These are phyloP conservation scores for Callosobruchus maculatus DNA, from an alignment of 2,888 invertebrate species.

Conservation along the genomic window DNA sequence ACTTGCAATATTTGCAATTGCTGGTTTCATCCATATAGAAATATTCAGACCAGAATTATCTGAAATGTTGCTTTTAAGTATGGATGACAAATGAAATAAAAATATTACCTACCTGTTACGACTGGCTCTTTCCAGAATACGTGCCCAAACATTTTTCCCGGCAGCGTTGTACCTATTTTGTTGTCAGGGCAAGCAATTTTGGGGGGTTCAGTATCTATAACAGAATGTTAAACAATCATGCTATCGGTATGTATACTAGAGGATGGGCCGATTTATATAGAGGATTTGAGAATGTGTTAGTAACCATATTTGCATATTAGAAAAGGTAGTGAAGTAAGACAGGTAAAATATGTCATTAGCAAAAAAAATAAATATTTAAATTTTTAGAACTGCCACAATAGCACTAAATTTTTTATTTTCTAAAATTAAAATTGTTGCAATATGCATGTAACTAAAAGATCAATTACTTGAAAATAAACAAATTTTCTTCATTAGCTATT, in stretches of 20 bases:
- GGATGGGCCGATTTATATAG: not conserved
- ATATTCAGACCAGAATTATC: conserved; percentile 60
- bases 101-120: conserved; percentile 35
- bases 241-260: not conserved
- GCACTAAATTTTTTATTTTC: too few relatives aligned
- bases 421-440: too few relatives aligned
- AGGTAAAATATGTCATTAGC: too few relatives aligned
- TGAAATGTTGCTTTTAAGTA: conserved; percentile 17
- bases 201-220: conserved; percentile 58
- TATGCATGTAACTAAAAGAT: too few relatives aligned
- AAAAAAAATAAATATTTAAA: too few relatives aligned
- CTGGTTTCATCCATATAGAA: conserved; percentile 57
- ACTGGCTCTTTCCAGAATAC: conserved; percentile 52
- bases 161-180: conserved; percentile 48
- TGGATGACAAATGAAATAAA: not conserved
- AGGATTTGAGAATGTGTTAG: too few relatives aligned
- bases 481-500: too few relatives aligned
- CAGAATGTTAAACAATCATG: not conserved
- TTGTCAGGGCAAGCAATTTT: conserved; percentile 56
- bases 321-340: too few relatives aligned
- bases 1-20: conserved; percentile 46
- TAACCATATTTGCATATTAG: too few relatives aligned
- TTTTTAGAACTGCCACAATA: too few relatives aligned
- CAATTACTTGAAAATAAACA: too few relatives aligned
- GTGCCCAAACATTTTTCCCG: conserved; percentile 53